Conservation (phyloP, 2,888 invertebrate species). For the Spatulosminthurus flaviceps region DNA sequence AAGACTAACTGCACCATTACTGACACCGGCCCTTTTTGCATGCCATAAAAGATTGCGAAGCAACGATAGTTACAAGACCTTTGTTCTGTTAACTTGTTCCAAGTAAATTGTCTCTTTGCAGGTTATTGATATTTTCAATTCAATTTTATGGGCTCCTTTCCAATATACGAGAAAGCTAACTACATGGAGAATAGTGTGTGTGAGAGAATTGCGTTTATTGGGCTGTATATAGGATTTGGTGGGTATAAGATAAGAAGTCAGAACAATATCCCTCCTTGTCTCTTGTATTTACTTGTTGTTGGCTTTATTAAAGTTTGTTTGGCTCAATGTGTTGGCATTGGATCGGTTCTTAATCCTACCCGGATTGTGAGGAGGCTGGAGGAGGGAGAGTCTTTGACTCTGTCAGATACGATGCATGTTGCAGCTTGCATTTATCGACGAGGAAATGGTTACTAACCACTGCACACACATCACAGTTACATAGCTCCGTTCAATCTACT, state of each 20-base stretch:
- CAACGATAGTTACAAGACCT: too few relatives aligned
- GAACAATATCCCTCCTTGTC: neutral
- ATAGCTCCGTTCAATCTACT: neutral
- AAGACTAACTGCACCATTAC: too few relatives aligned
- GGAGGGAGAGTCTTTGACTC: too few relatives aligned
- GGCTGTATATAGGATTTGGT: too few relatives aligned
- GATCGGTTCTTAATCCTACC: conserved; percentile 8
- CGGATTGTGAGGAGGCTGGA: neutral
- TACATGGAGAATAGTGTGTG: too few relatives aligned
- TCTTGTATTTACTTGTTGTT: conserved; percentile 14
- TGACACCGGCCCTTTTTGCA: too few relatives aligned
- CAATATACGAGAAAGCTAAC: neutral
- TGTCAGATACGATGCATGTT: neutral
- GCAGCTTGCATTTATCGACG: neutral
- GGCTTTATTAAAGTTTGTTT: conserved; percentile 8
- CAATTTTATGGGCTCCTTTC: neutral
- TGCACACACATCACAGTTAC: conserved; percentile 7
- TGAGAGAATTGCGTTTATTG: too few relatives aligned
- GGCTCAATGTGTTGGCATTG: conserved; percentile 3
- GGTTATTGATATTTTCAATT: neutral
- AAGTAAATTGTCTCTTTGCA: neutral
- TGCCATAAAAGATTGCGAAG: too few relatives aligned
- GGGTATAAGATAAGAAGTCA: neutral
- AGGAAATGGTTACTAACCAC: neutral
- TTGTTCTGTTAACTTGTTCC: neutral